These are phyloP conservation scores for Drosophila histrio DNA, from an alignment of 2,888 invertebrate genomes.

Conservation along the genomic window DNA sequence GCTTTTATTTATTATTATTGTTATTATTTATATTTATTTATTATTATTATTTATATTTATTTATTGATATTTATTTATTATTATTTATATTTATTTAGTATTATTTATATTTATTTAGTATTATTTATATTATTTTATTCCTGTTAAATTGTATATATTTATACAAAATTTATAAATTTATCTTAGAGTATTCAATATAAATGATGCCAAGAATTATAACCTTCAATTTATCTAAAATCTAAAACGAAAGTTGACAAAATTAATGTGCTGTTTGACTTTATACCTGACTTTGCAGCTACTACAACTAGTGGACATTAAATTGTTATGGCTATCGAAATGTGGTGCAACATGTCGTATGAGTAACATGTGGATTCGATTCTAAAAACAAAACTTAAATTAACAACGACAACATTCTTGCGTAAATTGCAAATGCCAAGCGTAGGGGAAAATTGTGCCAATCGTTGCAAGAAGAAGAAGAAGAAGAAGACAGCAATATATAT, in stretches of 20 bases:
- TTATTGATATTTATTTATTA: too few relatives aligned
- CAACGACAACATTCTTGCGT: conserved; percentile 40
- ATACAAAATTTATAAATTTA: too few relatives aligned
- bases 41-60: too few relatives aligned
- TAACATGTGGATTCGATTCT: conserved; percentile 43
- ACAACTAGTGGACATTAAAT: neutral
- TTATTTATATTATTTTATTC: too few relatives aligned
- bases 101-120: too few relatives aligned
- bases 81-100: too few relatives aligned
- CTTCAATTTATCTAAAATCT: neutral
- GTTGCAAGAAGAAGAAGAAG: conserved; percentile 2
- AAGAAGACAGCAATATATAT: neutral
- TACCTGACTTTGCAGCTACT: neutral
- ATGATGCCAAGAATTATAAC: neutral
- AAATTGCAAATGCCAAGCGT: conserved; percentile 44
- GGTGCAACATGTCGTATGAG: conserved; percentile 49
- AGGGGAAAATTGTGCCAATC: conserved; percentile 45
- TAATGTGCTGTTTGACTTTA: neutral
- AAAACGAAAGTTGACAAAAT: neutral
- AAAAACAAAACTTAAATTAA: conserved; percentile 25
- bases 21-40: too few relatives aligned
- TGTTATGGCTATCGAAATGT: conserved; percentile 7
- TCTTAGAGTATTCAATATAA: too few relatives aligned
- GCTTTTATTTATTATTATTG: too few relatives aligned
- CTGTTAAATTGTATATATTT: too few relatives aligned